Conservation (phyloP, 2,113 vertebrate genomes). For the Bubo blakistoni region DNA sequence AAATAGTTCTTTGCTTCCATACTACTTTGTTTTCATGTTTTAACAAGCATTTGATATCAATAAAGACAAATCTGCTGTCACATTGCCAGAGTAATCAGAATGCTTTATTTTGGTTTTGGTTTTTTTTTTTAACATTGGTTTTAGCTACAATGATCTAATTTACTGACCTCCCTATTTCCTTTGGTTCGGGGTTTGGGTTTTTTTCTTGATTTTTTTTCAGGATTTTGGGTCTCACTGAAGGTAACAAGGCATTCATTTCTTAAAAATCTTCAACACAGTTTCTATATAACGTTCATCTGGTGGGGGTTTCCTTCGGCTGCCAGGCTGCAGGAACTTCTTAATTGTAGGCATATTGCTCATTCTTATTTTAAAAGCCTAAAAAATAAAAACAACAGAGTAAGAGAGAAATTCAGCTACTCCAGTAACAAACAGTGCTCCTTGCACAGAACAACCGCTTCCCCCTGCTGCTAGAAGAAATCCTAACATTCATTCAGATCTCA, state of each 20-base stretch:
- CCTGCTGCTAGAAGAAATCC: neutral
- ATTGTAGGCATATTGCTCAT: slow-evolving; percentile 78
- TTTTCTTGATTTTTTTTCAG: neutral
- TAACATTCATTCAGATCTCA: neutral
- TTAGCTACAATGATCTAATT: neutral
- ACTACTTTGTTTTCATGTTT: neutral
- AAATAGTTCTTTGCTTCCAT: neutral
- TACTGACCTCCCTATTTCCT: neutral
- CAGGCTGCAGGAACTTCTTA: slow-evolving; percentile 83
- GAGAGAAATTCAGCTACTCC: neutral
- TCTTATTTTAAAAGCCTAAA: slow-evolving; percentile 84
- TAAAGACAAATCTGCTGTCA: neutral
- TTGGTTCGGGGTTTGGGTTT: neutral
- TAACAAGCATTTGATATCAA: neutral
- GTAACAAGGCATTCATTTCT: neutral
- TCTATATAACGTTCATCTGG: slow-evolving; percentile 77
- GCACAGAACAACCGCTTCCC: neutral
- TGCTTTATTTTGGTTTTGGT: neutral
- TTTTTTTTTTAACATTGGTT: neutral
- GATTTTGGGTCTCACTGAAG: neutral
- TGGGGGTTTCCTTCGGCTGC: slow-evolving; percentile 81
- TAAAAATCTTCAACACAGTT: slow-evolving; percentile 67
- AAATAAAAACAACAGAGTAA: neutral
- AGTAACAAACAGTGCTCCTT: neutral
- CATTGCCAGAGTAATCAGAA: neutral